Base-by-base conservation (phyloP, 2,888 invertebrate genomes). In the Hirtodrosophila confusa region DNA sequence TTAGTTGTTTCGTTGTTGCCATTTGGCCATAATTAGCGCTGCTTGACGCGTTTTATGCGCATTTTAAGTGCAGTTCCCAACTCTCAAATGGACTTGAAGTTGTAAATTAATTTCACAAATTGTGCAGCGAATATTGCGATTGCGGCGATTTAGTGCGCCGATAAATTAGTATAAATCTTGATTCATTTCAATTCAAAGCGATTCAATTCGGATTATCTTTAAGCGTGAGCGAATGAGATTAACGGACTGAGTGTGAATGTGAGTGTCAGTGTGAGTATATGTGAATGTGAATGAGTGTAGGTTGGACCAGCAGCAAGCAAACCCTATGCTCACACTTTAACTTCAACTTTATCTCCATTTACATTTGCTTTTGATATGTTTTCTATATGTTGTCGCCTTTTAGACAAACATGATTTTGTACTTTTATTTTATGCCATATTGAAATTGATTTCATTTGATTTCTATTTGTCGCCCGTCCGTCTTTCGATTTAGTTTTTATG, bases 51-150 rank as follows among this genome's bases (percentile, higher is more conserved):
- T 80, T 80, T 79, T 77, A 74, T 80, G 76, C 72, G 54, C 69
- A 67, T 85, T 78, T 84, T 82, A 85, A 85, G 84, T 82, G 84
- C 75, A 79, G 61, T 78, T 79, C 75, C 17, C 48, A 24, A 33
- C 44, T 29, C 74, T 11, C 50, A 40, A 50, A 41, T 61, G 11
- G 56, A 53, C 36, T 37, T 12, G 45, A 35, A 40, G 70, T 23
- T 65, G 84, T 79, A 82, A 86, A 89, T 89, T 88, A 80, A 88
- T 86, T 87, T 76, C 89, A 89, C 87, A 86, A 88, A 89, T 86
- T 85, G 80, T 78, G 54, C 74, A 57, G 61, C 74, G 67, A 73
- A 56, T 39, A 60, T 35, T 49, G 33, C 71, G 53, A 66, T 72
- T 45, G 67, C 35, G 37, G 43, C 77, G 76, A 78, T 84, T 86